Percentiles rank a stretch among this genome's conserved stretches.
Evolutionary conservation across 2,113 vertebrate species (phyloP).

Genomic region (Daboia siamensis): DNA sequence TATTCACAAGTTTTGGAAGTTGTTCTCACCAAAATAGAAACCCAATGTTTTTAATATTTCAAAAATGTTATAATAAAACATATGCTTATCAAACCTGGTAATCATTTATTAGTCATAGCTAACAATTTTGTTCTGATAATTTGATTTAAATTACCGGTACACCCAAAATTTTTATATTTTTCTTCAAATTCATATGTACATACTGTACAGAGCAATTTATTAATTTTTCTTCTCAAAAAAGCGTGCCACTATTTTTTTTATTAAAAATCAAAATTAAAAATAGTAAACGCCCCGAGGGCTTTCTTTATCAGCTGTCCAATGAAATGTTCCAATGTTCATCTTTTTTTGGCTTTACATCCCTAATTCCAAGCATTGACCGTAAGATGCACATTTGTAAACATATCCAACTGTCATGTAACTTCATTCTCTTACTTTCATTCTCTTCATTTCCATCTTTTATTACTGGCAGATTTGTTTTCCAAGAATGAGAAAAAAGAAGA

Average conservation of each 20-base stretch:
- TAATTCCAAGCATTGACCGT: not conserved
- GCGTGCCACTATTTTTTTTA: not conserved
- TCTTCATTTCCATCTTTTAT: slow-evolving; percentile 75
- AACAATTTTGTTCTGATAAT: not conserved
- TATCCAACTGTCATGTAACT: not conserved
- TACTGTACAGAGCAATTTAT: not conserved
- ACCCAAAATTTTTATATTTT: not conserved
- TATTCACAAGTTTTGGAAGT: not conserved
- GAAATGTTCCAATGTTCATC: not conserved
- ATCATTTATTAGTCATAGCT: not conserved
- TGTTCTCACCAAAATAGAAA: not conserved
- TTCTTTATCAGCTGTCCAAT: not conserved
- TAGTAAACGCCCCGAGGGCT: not conserved
- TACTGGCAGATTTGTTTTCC: slow-evolving; percentile 75
- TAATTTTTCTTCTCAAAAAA: not conserved
- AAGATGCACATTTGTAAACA: not conserved
- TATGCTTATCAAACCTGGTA: not conserved
- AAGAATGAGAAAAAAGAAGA: slow-evolving; percentile 86
- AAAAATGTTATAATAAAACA: not conserved
- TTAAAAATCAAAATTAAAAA: not conserved
- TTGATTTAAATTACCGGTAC: not conserved
- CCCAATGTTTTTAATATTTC: not conserved
- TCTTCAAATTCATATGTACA: not conserved
- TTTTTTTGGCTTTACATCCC: not conserved
- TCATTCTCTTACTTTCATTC: slow-evolving; percentile 71